A percentile compares a stretch with the other conserved stretches of the same genome.
These are phyloP conservation scores for Catocala nupta DNA, from an alignment of 2,888 invertebrate species.

Conservation along the genomic window DNA sequence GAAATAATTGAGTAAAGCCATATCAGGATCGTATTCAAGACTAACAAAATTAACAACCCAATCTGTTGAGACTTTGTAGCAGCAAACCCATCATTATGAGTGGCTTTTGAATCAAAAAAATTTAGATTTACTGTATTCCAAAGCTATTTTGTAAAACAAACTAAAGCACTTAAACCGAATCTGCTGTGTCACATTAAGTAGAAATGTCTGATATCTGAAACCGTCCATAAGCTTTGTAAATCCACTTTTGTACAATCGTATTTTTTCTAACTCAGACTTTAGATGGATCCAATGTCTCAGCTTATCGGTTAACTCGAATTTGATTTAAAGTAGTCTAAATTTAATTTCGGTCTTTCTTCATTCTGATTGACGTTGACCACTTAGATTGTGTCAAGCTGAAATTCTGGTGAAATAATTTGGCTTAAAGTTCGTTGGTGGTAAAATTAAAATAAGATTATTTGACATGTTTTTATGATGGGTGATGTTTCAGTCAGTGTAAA, in stretches of 20 bases:
- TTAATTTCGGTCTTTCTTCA: conserved; percentile 21
- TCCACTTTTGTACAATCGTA: conserved; percentile 11
- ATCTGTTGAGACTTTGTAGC: background rate
- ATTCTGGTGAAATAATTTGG: background rate
- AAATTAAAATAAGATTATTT: background rate
- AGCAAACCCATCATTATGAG: too few species aligned
- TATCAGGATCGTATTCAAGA: too few species aligned
- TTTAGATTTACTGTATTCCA: too few species aligned
- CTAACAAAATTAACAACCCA: background rate
- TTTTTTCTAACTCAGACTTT: conserved; percentile 31
- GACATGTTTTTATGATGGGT: too few species aligned
- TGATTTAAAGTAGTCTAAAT: conserved; percentile 33
- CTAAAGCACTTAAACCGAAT: conserved; percentile 11
- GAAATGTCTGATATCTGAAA: conserved; percentile 14
- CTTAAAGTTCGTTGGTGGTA: too few species aligned
- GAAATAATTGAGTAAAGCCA: too few species aligned
- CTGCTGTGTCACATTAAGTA: conserved; percentile 20
- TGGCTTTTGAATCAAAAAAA: too few species aligned
- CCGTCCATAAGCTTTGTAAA: conserved; percentile 9
- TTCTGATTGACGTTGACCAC: conserved; percentile 33
- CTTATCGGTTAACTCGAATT: conserved; percentile 40
- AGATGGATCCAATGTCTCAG: conserved; percentile 15
- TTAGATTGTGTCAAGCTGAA: conserved; percentile 21
- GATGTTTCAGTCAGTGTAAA: too few species aligned
- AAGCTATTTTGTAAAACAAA: conserved; percentile 6